A percentile compares a stretch with the other conserved stretches of the same genome.
Evolutionary conservation across 1,140 invertebrate species (phyloP).

Genomic region (Stenopsyche tienmushanensis): DNA sequence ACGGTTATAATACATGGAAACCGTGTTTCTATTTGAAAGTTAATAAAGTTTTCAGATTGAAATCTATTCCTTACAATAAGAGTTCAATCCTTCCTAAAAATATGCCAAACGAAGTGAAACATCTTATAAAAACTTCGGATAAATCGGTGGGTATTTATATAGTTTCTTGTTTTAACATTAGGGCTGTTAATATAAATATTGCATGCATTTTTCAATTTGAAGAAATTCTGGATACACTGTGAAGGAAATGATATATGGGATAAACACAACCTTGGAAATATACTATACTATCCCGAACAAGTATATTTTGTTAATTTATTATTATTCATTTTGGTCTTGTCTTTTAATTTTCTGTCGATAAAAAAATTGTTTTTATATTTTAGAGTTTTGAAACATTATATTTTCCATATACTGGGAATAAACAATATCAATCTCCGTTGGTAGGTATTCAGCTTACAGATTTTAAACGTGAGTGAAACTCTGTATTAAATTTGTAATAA

Average conservation of each 20-base stretch:
- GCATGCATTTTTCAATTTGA: too few species aligned
- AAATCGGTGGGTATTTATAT: conserved; percentile 2
- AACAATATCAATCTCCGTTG: conserved; percentile 24
- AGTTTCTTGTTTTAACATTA: too few species aligned
- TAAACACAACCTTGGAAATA: conserved; percentile 57
- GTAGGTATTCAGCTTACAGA: conserved; percentile 26
- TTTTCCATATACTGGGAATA: conserved; percentile 24
- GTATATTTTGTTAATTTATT: conserved; percentile 42
- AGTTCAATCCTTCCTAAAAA: conserved; percentile 43
- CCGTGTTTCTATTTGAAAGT: conserved; percentile 57
- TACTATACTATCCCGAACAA: conserved; percentile 52
- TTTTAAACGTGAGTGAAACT: background rate
- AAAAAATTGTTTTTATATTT: conserved; percentile 15
- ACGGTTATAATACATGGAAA: conserved; percentile 49
- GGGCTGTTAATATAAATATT: too few species aligned
- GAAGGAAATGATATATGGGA: conserved; percentile 60
- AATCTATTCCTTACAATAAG: conserved; percentile 44
- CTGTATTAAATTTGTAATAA: too few species aligned
- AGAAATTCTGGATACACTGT: conserved; percentile 57
- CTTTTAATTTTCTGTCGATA: conserved; percentile 1
- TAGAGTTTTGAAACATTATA: conserved; percentile 30
- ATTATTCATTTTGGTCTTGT: conserved; percentile 6
- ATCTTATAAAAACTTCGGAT: conserved; percentile 9
- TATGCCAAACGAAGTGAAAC: conserved; percentile 41
- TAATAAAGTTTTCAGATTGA: conserved; percentile 47